Base-by-base conservation (phyloP, 2,113 vertebrate genomes). In the Larimichthys polyactis region DNA sequence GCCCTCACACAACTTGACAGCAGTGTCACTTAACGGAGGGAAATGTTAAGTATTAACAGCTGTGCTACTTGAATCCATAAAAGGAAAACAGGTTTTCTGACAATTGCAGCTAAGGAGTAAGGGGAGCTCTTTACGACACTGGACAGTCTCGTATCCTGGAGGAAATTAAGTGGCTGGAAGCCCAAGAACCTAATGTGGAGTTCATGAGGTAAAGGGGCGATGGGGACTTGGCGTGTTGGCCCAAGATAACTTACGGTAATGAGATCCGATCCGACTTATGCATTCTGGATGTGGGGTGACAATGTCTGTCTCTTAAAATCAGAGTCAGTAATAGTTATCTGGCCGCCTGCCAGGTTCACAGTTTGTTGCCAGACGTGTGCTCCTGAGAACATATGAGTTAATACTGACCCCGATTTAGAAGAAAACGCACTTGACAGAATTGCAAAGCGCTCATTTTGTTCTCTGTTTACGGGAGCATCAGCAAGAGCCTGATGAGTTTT, bases 231-330 rank as follows among this genome's bases (percentile, higher is more conserved):
- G 59, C 60, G 67, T 67, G 32, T 36, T 69, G 75, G 46, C 57
- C n/a, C 22, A 58, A 19, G 72, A 77, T 69, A 77, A 69, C 44
- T 29, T 14, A n/a, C 24, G 48, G 71, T 69, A 80, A 84, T 52
- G 43, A 76, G 71, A 80, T 44, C 66, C 22, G 6, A 69, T 32
- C 15, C 44, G 9, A 17, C 65, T 68, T 63, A 64, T 68, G 36
- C 62, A 44, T 60, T 69, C 74, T 64, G 69, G 16, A 66, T 16
- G 71, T 32, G 20, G 24, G 51, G 44, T 73, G 79, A 44, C 54
- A 16, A 32, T 75, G 58, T 75, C 68, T 27, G 27, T 22, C 7
- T 20, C 71, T 44, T 72, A 51, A 75, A 62, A 49, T 54, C 66
- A 54, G 66, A 49, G 32, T 46, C 64, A 51, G 19, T 66, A n/a